A percentile compares a stretch with the other conserved stretches of the same genome.
Evolutionary conservation across 1,140 invertebrate genomes (phyloP).

Genomic region (Paralvinella palmiformis): DNA sequence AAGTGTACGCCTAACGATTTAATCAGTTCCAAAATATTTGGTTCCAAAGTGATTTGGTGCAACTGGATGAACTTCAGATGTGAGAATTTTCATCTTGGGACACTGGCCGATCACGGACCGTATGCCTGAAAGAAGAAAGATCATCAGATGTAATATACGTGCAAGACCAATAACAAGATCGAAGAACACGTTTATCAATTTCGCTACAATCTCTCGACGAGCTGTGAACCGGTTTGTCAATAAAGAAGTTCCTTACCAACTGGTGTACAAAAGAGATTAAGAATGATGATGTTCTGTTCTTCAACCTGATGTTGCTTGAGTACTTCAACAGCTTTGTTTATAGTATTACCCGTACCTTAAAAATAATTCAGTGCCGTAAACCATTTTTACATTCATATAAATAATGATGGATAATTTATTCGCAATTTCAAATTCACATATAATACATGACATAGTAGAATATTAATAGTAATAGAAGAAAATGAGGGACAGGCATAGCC

Average conservation of each 20-base stretch:
- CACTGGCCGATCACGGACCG: constrained; percentile 79
- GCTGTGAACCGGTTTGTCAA: too few relatives aligned
- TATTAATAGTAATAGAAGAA: too few relatives aligned
- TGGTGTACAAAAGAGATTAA: constrained; percentile 94
- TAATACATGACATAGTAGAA: too few relatives aligned
- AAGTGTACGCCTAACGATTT: too few relatives aligned
- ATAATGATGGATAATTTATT: too few relatives aligned
- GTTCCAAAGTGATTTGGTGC: constrained; percentile 97
- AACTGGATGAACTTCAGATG: constrained; percentile 89
- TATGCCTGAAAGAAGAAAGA: constrained; percentile 59
- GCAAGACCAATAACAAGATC: too few relatives aligned
- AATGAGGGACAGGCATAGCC: too few relatives aligned
- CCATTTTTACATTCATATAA: too few relatives aligned
- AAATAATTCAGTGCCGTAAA: too few relatives aligned
- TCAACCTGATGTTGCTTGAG: constrained; percentile 86
- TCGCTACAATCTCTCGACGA: too few relatives aligned
- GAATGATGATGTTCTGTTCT: constrained; percentile 89
- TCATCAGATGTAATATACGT: not conserved
- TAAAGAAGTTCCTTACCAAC: constrained; percentile 44
- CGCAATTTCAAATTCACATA: too few relatives aligned
- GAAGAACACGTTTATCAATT: too few relatives aligned
- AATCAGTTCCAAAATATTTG: constrained; percentile 98
- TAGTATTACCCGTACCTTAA: constrained; percentile 82
- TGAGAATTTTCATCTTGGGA: constrained; percentile 87
- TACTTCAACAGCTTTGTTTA: constrained; percentile 86